These are phyloP conservation scores for Formica aserva DNA, from an alignment of 2,888 invertebrate genomes.

Conservation along the genomic window DNA sequence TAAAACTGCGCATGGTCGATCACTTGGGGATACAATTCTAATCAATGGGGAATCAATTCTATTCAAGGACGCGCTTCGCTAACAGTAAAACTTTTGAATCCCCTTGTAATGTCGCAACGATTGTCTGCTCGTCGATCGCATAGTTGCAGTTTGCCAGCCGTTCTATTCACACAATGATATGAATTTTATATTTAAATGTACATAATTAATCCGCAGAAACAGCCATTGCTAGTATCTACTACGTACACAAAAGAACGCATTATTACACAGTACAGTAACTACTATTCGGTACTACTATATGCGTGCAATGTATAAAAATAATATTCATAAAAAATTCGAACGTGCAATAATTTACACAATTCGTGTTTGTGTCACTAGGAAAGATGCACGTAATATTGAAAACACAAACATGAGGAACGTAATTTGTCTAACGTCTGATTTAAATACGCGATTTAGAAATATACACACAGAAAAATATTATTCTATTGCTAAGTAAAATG, in stretches of 20 bases:
- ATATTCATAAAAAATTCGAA: slow-evolving; percentile 1
- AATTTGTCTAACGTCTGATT: background rate
- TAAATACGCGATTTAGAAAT: background rate
- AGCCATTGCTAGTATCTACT: background rate
- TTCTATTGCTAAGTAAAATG: too few relatives aligned
- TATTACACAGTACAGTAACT: background rate
- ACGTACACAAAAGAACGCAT: slow-evolving; percentile 23
- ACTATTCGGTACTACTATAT: background rate
- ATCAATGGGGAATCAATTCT: slow-evolving; percentile 65
- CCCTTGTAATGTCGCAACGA: slow-evolving; percentile 24
- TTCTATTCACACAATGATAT: background rate
- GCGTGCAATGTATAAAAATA: background rate
- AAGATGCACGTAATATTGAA: background rate
- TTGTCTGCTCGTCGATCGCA: slow-evolving; percentile 32
- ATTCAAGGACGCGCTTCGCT: slow-evolving; percentile 60
- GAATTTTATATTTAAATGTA: slow-evolving; percentile 27
- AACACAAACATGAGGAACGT: background rate
- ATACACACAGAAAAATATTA: background rate
- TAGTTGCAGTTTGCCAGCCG: slow-evolving; percentile 1
- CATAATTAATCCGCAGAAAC: slow-evolving; percentile 35
- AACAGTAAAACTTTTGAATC: slow-evolving; percentile 72
- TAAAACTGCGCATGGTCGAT: slow-evolving; percentile 70
- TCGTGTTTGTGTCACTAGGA: background rate
- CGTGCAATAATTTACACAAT: background rate
- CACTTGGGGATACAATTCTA: slow-evolving; percentile 66